Evolutionary conservation across 2,888 invertebrate genomes (phyloP).

Genomic region (Pyrochroa serraticornis): DNA sequence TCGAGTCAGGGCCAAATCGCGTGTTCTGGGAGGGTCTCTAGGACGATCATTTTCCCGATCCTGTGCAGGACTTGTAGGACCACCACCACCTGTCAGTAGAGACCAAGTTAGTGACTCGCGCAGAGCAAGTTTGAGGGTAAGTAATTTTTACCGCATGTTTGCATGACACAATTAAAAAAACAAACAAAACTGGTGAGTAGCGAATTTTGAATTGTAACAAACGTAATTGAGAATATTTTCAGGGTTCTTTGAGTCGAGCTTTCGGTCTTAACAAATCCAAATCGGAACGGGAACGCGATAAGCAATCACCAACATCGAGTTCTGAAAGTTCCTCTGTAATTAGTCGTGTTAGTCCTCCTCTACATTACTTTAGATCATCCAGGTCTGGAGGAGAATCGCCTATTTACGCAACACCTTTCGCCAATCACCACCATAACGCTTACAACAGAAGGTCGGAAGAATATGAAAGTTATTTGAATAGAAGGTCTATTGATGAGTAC

Average conservation of each 20-base stretch:
- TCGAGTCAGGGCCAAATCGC: slow-evolving; percentile 67
- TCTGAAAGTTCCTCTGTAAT: slow-evolving; percentile 67
- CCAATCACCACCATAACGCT: slow-evolving; percentile 34
- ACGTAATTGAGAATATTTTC: slow-evolving; percentile 35
- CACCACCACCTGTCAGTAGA: slow-evolving; percentile 52
- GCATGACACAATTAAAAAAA: slow-evolving; percentile 6
- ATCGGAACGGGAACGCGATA: slow-evolving; percentile 54
- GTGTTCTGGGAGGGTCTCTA: slow-evolving; percentile 69
- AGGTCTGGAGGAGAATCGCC: slow-evolving; percentile 55
- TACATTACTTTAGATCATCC: slow-evolving; percentile 58
- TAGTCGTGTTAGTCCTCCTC: slow-evolving; percentile 60
- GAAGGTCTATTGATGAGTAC: slow-evolving; percentile 40
- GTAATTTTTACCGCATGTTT: slow-evolving; percentile 18
- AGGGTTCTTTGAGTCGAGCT: slow-evolving; percentile 78
- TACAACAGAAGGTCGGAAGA: slow-evolving; percentile 49
- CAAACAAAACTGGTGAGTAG: neutral
- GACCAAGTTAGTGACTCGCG: slow-evolving; percentile 63
- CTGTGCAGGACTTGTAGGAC: slow-evolving; percentile 63
- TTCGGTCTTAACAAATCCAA: slow-evolving; percentile 66
- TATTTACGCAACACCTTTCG: slow-evolving; percentile 50
- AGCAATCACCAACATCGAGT: slow-evolving; percentile 71
- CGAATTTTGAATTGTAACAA: neutral
- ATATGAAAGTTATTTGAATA: slow-evolving; percentile 55
- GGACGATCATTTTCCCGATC: slow-evolving; percentile 70
- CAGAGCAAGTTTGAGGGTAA: slow-evolving; percentile 60